These are phyloP conservation scores for Ptychochromis oligacanthus DNA, from an alignment of 2,113 vertebrate genomes.

Conservation along the genomic window DNA sequence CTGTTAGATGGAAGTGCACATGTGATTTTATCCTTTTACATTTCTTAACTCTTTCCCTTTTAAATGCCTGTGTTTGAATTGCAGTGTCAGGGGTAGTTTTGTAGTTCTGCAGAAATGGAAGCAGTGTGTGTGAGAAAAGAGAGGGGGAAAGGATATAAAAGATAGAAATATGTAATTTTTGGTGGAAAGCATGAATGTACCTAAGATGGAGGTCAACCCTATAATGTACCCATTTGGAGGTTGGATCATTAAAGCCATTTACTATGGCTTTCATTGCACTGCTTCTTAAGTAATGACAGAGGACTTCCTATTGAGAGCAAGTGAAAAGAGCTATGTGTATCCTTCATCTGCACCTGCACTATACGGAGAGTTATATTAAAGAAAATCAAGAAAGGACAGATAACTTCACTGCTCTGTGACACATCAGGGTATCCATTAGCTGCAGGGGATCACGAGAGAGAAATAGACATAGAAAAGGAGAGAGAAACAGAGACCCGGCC, in stretches of 20 bases:
- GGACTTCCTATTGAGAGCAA: constrained; percentile 40
- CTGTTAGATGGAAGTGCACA: constrained; percentile 53
- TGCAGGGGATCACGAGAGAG: constrained; percentile 13
- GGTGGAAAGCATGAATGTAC: constrained; percentile 43
- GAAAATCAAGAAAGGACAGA: constrained; percentile 49
- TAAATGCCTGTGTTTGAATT: constrained; percentile 54
- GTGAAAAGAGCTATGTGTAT: constrained; percentile 42
- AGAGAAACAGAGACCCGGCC: constrained; percentile 45
- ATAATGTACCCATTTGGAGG: constrained; percentile 65
- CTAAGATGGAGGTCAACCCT: constrained; percentile 65
- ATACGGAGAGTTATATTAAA: constrained; percentile 42
- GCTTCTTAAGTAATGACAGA: constrained; percentile 61
- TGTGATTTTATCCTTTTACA: constrained; percentile 58
- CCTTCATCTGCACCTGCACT: constrained; percentile 35
- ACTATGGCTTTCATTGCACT: constrained; percentile 55
- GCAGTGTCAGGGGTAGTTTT: constrained; percentile 42
- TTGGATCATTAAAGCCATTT: constrained; percentile 71
- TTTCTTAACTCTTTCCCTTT: constrained; percentile 46
- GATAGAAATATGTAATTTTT: constrained; percentile 55
- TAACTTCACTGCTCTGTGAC: constrained; percentile 49
- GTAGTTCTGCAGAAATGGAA: constrained; percentile 37
- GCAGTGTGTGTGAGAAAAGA: constrained; percentile 28
- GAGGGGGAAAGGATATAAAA: constrained; percentile 33
- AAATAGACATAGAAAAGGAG: constrained; percentile 2
- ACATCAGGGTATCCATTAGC: constrained; percentile 67